Percentiles rank a stretch among this genome's conserved stretches.
Conservation (phyloP, 2,113 vertebrate genomes). For the Plectropomus leopardus region DNA sequence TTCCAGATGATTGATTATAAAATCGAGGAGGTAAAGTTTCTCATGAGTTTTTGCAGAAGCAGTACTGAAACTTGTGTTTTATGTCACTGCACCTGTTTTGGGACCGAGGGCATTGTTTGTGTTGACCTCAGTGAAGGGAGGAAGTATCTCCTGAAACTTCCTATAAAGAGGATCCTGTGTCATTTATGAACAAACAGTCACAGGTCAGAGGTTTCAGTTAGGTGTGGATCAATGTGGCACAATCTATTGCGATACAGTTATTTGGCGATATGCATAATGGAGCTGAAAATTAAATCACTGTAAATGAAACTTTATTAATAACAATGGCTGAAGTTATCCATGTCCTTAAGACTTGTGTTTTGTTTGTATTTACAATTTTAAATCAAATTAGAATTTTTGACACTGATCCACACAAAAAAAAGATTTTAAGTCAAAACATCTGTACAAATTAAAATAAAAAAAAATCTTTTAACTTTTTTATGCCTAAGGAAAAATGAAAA, state of each 20-base stretch:
- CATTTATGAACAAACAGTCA: neutral
- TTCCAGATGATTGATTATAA: neutral
- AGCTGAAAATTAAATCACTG: neutral
- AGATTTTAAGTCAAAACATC: neutral
- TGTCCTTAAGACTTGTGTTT: neutral
- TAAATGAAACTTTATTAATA: neutral
- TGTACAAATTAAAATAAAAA: neutral
- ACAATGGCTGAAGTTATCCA: neutral
- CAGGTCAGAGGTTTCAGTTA: constrained; percentile 1
- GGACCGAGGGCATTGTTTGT: neutral
- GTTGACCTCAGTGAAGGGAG: neutral
- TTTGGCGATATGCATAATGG: neutral
- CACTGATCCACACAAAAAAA: neutral
- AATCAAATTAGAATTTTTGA: neutral
- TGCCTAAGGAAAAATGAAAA: neutral
- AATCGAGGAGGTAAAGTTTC: neutral
- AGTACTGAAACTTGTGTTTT: neutral
- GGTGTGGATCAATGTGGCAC: neutral
- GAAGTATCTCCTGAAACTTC: constrained; percentile 35
- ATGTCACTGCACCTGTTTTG: neutral
- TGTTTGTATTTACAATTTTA: neutral
- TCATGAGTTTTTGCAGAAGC: neutral
- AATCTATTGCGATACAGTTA: neutral
- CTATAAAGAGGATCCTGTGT: constrained; percentile 30
- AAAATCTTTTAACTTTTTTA: neutral